These are phyloP conservation scores for Oreotrochilus melanogaster DNA, from an alignment of 2,113 vertebrate species.

Conservation along the genomic window DNA sequence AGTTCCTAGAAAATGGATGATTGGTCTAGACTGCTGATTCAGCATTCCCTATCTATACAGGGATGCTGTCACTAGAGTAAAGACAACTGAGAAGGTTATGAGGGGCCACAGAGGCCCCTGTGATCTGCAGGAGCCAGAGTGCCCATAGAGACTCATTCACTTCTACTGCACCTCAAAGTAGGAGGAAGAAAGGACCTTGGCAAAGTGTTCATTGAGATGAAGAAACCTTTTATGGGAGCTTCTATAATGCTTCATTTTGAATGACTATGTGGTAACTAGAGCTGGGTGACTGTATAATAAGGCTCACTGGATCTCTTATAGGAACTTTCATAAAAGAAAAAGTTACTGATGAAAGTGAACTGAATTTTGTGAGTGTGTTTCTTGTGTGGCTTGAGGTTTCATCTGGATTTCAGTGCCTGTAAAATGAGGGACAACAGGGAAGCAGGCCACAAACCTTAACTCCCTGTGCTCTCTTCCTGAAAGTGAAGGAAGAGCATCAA, in stretches of 20 bases:
- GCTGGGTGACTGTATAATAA: constrained; percentile 72
- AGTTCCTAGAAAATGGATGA: not conserved
- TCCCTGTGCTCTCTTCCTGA: constrained; percentile 69
- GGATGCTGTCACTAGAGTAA: not conserved
- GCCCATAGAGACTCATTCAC: constrained; percentile 34
- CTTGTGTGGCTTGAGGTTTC: constrained; percentile 20
- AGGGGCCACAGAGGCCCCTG: constrained; percentile 31
- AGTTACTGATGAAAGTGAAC: constrained; percentile 77
- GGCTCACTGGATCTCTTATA: not conserved
- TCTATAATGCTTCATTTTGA: constrained; percentile 44
- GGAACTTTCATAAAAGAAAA: constrained; percentile 72
- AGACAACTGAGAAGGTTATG: constrained; percentile 27
- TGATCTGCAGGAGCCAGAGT: constrained; percentile 39
- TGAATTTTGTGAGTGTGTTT: not conserved
- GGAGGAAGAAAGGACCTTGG: constrained; percentile 79
- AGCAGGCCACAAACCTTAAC: constrained; percentile 65
- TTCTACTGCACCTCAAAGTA: constrained; percentile 40
- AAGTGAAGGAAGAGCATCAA: constrained; percentile 80
- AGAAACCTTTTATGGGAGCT: constrained; percentile 55
- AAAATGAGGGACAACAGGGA: constrained; percentile 76
- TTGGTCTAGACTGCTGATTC: constrained; percentile 53
- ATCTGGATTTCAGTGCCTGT: constrained; percentile 61
- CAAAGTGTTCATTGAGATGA: constrained; percentile 29
- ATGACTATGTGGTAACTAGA: constrained; percentile 6
- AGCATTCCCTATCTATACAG: not conserved